Conservation (phyloP, 2,797 vertebrate species). For the Myotis planiceps region DNA sequence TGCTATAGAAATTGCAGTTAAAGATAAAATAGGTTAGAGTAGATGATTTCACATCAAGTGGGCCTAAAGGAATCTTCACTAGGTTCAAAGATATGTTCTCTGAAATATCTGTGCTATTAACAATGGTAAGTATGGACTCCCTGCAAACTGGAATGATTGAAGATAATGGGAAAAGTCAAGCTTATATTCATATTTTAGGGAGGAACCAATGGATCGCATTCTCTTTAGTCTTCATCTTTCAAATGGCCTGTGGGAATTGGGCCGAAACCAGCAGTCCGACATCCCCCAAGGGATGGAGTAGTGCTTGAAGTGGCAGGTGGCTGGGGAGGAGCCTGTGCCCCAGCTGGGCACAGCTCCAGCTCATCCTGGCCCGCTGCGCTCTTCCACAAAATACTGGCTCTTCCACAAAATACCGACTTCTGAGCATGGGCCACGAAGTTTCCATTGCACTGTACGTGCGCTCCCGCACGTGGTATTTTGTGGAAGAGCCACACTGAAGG, state of each 20-base stretch:
- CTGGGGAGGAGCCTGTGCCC: no score
- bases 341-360: no score
- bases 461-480: no score
- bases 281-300: no score
- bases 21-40: conserved; percentile 24
- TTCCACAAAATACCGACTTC: no score
- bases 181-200: conserved; percentile 59
- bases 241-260: neutral
- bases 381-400: no score
- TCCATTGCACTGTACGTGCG: no score
- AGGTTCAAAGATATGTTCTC: conserved; percentile 38
- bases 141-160: conserved; percentile 59
- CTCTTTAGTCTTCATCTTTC: conserved; percentile 38
- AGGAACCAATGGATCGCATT: conserved; percentile 42
- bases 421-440: no score
- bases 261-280: no score
- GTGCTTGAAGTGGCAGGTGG: no score
- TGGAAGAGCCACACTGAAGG: no score
- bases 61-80: conserved; percentile 30
- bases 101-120: conserved; percentile 57
- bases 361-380: no score
- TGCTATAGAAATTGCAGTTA: conserved; percentile 47
- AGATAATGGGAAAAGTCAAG: conserved; percentile 55
- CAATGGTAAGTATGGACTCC: conserved; percentile 48
- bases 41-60: conserved; percentile 64